Evolutionary conservation across 2,888 invertebrate genomes (phyloP), one percentile per base, ranked within the genome.

Genomic region (Helicoverpa assulta): DNA sequence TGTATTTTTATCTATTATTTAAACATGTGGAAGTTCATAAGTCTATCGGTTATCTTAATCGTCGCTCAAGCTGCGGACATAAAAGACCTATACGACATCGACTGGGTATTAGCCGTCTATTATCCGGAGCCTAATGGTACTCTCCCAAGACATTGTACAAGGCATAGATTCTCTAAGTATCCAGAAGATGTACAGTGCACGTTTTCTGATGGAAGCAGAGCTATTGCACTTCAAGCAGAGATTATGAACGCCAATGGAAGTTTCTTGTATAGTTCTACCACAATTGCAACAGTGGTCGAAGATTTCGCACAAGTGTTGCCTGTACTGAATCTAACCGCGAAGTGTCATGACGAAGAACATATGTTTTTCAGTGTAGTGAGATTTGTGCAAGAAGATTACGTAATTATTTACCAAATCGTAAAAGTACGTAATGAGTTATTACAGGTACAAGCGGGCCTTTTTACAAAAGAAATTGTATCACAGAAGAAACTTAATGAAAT

Each of bases 11-110:
- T 12, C 8, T 12, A 37, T 37, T 10, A 8, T 37, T 12, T 37
- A 37, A 37, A 37, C 37, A 74, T 74, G 73, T 70, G 71, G 77
- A 70, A 64, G 50, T 12, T 76, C 47, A 50, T 57, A 33, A 57
- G 43, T 47, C 3, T 73, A 5, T 62, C 43, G n/a, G 14, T 33
- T 18, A 1, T 73, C 0, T 5, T 76, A 0, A 19, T 69, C 10
- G 7, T 58, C 51, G 29, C 51, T 54, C 76, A 76, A 10, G 51
- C 76, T n/a, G 33, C 51, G 5, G 47, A 62, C 1, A 21, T 73
- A 10, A 0, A 37, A 0, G 51, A 76, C 19, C 29, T 73, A 7
- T 76, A 62, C 14, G 37, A 10, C 12, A 76, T 58, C 0, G 53
- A 73, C 5, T 73, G 73, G 76, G 19, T 57, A 8, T 1, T 47